phyloP scores from a whole-genome alignment of 2,113 vertebrate species.

The Taurulus bubalis region DNA sequence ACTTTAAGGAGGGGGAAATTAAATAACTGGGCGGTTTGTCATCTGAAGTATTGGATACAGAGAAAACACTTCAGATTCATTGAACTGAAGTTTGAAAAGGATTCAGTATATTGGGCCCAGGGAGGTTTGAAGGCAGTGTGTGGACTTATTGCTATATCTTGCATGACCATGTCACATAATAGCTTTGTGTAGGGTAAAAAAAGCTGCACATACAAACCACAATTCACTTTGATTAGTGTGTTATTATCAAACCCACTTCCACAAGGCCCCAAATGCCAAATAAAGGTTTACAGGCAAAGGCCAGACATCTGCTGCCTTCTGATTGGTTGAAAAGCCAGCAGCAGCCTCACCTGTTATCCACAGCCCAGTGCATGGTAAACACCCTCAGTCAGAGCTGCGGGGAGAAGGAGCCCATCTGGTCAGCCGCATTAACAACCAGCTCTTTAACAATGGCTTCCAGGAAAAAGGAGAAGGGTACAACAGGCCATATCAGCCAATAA shows the following conservation, averaged over 20 bases:
- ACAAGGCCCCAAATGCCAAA: constrained; percentile 76
- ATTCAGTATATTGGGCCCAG: not conserved
- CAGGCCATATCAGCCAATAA: constrained; percentile 84
- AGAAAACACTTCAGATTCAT: constrained; percentile 19
- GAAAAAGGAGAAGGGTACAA: constrained; percentile 82
- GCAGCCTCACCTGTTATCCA: constrained; percentile 84
- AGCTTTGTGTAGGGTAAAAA: constrained; percentile 13
- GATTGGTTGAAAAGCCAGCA: constrained; percentile 71
- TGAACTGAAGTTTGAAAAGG: constrained; percentile 10
- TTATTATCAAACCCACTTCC: constrained; percentile 67
- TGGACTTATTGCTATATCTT: constrained; percentile 10
- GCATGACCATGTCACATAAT: constrained; percentile 40
- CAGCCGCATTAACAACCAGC: constrained; percentile 83
- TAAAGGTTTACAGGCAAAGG: constrained; percentile 84
- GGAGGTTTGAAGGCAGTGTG: constrained; percentile 1
- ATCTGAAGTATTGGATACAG: constrained; percentile 11
- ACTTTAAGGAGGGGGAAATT: constrained; percentile 35
- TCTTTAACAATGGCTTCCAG: constrained; percentile 84
- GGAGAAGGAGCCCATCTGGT: constrained; percentile 85
- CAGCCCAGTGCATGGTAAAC: constrained; percentile 83
- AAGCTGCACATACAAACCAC: constrained; percentile 37
- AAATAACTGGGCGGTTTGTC: constrained; percentile 35
- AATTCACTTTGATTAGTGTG: constrained; percentile 67
- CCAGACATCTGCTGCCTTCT: constrained; percentile 73
- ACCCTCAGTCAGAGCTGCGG: constrained; percentile 79